Conservation (phyloP, 2,113 vertebrate genomes). For the Sebastes schlegelii region DNA sequence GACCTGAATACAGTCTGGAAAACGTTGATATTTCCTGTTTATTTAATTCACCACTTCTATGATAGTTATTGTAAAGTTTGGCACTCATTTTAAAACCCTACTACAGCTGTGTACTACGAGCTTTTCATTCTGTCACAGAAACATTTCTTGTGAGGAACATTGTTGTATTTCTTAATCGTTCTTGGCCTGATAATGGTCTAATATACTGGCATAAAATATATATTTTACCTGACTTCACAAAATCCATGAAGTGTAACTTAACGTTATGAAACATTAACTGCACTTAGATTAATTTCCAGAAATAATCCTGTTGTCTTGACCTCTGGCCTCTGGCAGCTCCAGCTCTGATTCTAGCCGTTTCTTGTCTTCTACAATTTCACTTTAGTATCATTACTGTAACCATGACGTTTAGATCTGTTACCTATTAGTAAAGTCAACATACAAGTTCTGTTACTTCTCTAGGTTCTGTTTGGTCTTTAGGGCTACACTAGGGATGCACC, state of each 20-base stretch:
- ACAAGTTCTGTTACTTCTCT: too few relatives aligned
- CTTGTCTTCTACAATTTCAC: too few relatives aligned
- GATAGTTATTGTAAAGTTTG: not conserved
- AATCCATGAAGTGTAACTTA: not conserved
- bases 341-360: too few relatives aligned
- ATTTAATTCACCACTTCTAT: not conserved
- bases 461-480: too few relatives aligned
- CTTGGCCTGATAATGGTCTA: not conserved
- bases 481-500: too few relatives aligned
- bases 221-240: not conserved
- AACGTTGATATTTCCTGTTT: not conserved
- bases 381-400: too few relatives aligned
- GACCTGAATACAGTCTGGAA: not conserved
- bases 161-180: not conserved
- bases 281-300: too few relatives aligned
- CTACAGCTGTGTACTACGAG: not conserved
- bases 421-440: too few relatives aligned
- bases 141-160: not conserved
- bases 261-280: not conserved
- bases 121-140: not conserved
- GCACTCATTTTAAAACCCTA: not conserved
- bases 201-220: too few relatives aligned
- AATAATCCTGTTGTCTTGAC: not conserved
- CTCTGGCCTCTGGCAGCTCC: not conserved
- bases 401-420: too few relatives aligned